Evolutionary conservation across 2,888 invertebrate genomes (phyloP), one percentile per base, ranked within the genome.

Genomic region (Eilema depressum): DNA sequence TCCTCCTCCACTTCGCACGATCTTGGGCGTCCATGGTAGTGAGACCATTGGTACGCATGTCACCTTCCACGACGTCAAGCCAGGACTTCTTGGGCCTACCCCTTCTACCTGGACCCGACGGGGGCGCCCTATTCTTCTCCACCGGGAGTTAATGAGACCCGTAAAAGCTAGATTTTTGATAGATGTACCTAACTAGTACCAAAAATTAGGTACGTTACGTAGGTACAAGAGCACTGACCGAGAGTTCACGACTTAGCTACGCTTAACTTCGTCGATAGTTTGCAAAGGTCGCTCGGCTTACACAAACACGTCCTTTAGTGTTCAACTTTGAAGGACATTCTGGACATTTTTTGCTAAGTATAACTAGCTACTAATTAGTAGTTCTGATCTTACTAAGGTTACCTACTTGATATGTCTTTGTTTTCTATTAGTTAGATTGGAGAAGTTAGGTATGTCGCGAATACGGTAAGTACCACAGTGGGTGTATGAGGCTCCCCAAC

Each of bases 181-280:
- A 20, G n/a, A 53, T 47, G 53, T 53, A n/a, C 53, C n/a, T 53
- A 53, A n/a, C 53, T 53, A n/a, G 53, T 53, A 53, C 53, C 53
- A 53, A 53, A 53, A 53, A 4, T n/a, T 53, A n/a, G 53, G 53
- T 53, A 53, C 41, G 2, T 41, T 41, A 41, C 53, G n/a, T 53
- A 53, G 8, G 2, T 53, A 53, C 20, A 53, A 53, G 53, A 53
- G 53, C 53, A 53, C 53, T 53, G 10, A 53, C 53, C 53, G 53
- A 8, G 10, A 53, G 53, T 53, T 53, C 59, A 26, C 17, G 59
- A 59, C 59, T 59, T 59, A n/a, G n/a, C n/a, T n/a, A 25, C 59
- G 25, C 25, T 37, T 11, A 47, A 59, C 59, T n/a, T n/a, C n/a
- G 23, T 59, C 59, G 3, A 12, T 59, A 25, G 17, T 14, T 59